Percentiles rank a stretch among this genome's conserved stretches.
phyloP scores from a whole-genome alignment of 2,888 invertebrate species.

The Chrysolina americana region DNA sequence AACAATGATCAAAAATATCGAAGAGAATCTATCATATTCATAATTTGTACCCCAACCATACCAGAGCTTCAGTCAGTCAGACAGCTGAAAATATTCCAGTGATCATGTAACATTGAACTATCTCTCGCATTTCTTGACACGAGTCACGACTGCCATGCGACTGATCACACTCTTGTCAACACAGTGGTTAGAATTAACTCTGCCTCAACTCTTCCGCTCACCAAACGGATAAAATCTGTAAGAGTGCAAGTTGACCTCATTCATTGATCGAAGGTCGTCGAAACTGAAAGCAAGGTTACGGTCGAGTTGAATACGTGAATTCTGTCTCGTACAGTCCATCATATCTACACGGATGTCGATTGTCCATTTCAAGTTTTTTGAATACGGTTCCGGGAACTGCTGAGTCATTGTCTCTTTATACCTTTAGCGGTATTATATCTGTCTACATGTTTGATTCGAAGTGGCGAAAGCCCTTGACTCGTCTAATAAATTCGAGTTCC shows the following conservation, averaged over 20 bases:
- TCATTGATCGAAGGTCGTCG: conserved; percentile 42
- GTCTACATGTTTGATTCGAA: no score
- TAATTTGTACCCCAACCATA: no score
- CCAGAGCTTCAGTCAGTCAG: no score
- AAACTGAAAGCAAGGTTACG: conserved; percentile 53
- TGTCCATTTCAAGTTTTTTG: neutral
- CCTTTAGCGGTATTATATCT: no score
- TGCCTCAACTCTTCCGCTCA: conserved; percentile 11
- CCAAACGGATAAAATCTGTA: conserved; percentile 24
- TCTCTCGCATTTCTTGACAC: neutral
- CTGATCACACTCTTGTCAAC: neutral
- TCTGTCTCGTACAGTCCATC: conserved; percentile 14
- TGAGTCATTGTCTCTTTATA: neutral
- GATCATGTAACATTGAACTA: neutral
- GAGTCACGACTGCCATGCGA: neutral
- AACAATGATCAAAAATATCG: no score
- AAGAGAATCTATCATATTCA: no score
- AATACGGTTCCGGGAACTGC: conserved; percentile 12
- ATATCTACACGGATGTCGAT: neutral
- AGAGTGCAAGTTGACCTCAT: conserved; percentile 45
- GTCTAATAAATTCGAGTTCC: no score
- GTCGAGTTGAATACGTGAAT: conserved; percentile 34
- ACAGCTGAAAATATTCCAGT: no score
- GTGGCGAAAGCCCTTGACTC: no score
- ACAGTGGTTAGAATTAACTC: conserved; percentile 6